Conservation (phyloP, 2,797 vertebrate genomes). For the Coreius guichenoti region DNA sequence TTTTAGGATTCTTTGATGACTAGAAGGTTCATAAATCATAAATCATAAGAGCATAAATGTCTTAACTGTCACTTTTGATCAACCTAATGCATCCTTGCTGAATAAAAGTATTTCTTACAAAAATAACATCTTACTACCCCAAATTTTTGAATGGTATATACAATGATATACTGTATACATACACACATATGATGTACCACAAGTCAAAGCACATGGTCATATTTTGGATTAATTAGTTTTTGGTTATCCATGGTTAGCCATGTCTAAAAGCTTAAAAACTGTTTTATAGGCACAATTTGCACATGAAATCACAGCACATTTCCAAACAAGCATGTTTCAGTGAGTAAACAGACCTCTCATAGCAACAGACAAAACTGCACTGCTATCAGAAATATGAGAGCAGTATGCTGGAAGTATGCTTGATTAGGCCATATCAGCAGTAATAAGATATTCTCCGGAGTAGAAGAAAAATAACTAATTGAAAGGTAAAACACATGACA, state of each 20-base stretch:
- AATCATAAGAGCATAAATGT: too few species aligned
- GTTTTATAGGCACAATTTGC: background rate
- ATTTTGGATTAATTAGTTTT: background rate
- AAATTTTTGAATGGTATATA: background rate
- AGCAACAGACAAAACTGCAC: slow-evolving; percentile 15
- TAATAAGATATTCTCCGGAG: slow-evolving; percentile 19
- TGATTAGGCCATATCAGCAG: slow-evolving; percentile 25
- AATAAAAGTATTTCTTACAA: too few species aligned
- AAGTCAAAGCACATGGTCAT: background rate
- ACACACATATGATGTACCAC: background rate
- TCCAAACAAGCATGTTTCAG: slow-evolving; percentile 9
- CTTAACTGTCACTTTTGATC: too few species aligned
- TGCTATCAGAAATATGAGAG: slow-evolving; percentile 33
- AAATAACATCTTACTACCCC: too few species aligned
- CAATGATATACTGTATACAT: too few species aligned
- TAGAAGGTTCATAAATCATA: too few species aligned
- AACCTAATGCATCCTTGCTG: too few species aligned
- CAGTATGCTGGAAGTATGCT: slow-evolving; percentile 19
- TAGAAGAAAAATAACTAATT: slow-evolving; percentile 25
- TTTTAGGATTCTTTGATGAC: background rate
- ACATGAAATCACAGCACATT: background rate
- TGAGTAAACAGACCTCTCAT: background rate
- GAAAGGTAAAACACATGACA: slow-evolving; percentile 11
- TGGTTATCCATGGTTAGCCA: background rate
- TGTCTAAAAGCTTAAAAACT: background rate